phyloP scores from a whole-genome alignment of 2,888 invertebrate species.

The Nymphalis polychloros region DNA sequence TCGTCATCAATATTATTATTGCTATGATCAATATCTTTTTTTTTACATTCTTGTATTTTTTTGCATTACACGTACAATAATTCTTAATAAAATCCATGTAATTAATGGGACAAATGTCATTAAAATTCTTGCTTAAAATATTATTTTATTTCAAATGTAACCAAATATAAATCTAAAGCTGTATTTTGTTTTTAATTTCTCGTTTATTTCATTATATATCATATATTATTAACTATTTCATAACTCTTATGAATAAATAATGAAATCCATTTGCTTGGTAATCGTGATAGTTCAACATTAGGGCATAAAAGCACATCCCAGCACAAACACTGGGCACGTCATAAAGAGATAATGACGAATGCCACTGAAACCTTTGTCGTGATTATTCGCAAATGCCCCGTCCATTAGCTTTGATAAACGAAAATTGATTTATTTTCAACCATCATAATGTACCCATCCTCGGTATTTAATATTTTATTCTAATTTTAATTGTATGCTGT shows the following conservation, averaged over 20 bases:
- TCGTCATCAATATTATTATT: no score
- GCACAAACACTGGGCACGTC: conserved; percentile 25
- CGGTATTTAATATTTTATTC: conserved; percentile 2
- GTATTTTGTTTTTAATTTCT: no score
- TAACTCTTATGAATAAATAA: conserved; percentile 8
- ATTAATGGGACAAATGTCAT: no score
- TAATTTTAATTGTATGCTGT: background rate
- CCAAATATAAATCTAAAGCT: no score
- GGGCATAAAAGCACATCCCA: conserved; percentile 28
- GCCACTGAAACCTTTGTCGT: conserved; percentile 42
- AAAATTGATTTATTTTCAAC: conserved; percentile 23
- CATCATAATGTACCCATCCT: conserved; percentile 8
- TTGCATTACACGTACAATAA: no score
- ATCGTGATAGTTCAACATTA: conserved; percentile 36
- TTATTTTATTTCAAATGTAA: no score
- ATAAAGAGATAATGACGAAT: conserved; percentile 37
- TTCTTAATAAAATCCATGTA: no score
- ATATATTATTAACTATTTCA: background rate
- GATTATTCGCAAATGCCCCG: conserved; percentile 45
- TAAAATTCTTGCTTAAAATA: no score
- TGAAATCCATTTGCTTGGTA: conserved; percentile 15
- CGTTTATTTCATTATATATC: no score
- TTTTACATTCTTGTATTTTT: no score
- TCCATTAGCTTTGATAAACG: conserved; percentile 41
- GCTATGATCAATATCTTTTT: no score